Evolutionary conservation across 2,113 vertebrate genomes (phyloP), one percentile per base, ranked within the genome.

Genomic region (Etia nguti): DNA sequence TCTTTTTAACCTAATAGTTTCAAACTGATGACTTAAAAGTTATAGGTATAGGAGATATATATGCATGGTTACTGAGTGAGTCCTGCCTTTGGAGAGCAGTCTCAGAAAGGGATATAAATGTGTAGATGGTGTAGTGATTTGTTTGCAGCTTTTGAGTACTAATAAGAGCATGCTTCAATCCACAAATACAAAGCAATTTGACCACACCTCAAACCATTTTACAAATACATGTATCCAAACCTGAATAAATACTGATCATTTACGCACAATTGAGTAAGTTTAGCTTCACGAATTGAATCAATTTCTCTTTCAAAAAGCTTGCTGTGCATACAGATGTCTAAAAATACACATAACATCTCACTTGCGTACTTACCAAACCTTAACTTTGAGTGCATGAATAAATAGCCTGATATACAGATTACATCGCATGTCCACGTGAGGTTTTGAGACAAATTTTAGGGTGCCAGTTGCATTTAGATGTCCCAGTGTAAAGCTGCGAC

Each of bases 351-450:
- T 65, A 38, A 38, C 4, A 4, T 5, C 34, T 22, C 36, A 13
- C 1, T 15, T 22, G 34, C 20, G 41, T 11, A 68, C 62, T 68
- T 41, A 41, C 36, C 60, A 41, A 22, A 68, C 20, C 62, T 41
- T 24, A 70, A 70, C n/a, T 41, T 22, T 41, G 36, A 41, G 62
- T 43, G 36, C 62, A 24, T 9, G 36, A 70, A 15, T 15, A 15
- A 70, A 15, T 15, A 15, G 36, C n/a, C 36, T 15, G 7, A 22
- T 22, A 9, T 36, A 43, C n/a, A 43, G 62, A 70, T 70, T 2
- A 2, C 0, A 7, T 41, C 13, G 34, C 34, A 41, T 3, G 0
- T 38, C 60, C 11, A 5, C 0, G 6, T 68, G 60, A 65, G 34
- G 34, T 38, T 38, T 57, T 29, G 24, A 56, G 55, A 26, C 55